Conservation (phyloP, 2,888 invertebrate species). For the Noctua janthina region DNA sequence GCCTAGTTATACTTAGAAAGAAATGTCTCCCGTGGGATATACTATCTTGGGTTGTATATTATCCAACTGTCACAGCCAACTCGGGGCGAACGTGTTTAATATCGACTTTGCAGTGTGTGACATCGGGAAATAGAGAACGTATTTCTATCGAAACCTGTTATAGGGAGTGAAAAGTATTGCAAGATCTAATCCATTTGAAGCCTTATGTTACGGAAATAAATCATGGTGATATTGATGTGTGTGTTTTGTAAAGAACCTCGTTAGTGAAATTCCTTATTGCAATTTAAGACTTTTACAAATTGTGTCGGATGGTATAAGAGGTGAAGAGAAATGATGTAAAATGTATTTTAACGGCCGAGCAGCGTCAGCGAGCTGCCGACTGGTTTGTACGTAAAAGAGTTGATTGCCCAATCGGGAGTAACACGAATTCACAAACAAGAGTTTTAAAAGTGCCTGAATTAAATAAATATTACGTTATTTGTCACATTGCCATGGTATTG, state of each 20-base stretch:
- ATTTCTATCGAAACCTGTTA: slow-evolving; percentile 35
- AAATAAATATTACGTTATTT: slow-evolving; percentile 12
- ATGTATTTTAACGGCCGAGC: slow-evolving; percentile 5
- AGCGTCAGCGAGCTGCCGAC: background rate
- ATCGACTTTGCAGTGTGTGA: slow-evolving; percentile 50
- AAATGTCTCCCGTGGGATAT: slow-evolving; percentile 33
- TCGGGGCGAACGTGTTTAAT: slow-evolving; percentile 54
- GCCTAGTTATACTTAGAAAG: slow-evolving; percentile 21
- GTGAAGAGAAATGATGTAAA: background rate
- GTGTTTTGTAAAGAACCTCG: background rate
- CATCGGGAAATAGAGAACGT: slow-evolving; percentile 46
- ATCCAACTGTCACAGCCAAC: slow-evolving; percentile 52
- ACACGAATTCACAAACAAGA: too few relatives aligned
- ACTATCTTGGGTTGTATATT: slow-evolving; percentile 29
- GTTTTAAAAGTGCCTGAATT: too few relatives aligned
- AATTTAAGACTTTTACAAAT: background rate
- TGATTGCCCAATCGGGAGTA: slow-evolving; percentile 48
- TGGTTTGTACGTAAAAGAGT: slow-evolving; percentile 36
- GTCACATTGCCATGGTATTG: too few relatives aligned
- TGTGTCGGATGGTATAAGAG: background rate
- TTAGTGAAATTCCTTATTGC: background rate
- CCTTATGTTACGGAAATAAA: background rate
- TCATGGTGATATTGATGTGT: background rate
- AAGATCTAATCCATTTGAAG: slow-evolving; percentile 18
- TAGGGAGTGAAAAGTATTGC: slow-evolving; percentile 18